Percentiles rank a stretch among this genome's conserved stretches.
These are phyloP conservation scores for Drosophila persimilis DNA, from an alignment of 1,140 invertebrate species.

Conservation along the genomic window DNA sequence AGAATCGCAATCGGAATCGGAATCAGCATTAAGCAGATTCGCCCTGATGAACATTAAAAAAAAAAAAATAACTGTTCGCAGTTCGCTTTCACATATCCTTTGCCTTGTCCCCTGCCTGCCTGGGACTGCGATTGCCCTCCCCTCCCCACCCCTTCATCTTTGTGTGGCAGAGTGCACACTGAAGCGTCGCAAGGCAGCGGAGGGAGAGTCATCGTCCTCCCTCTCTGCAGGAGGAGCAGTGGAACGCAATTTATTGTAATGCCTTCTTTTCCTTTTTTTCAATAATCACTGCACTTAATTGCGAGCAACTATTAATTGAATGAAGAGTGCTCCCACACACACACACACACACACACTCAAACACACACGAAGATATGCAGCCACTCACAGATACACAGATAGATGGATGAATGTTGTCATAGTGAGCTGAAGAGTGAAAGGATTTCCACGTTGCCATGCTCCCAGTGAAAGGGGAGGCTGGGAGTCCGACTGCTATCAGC, in stretches of 20 bases:
- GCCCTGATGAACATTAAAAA: slow-evolving; percentile 49
- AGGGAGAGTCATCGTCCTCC: not conserved
- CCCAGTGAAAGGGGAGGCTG: slow-evolving; percentile 14
- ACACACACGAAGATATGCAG: not conserved
- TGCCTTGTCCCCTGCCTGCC: not conserved
- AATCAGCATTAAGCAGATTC: slow-evolving; percentile 47
- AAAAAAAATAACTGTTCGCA: slow-evolving; percentile 10
- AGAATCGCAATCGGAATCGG: slow-evolving; percentile 3
- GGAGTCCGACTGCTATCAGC: not conserved
- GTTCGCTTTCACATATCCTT: slow-evolving; percentile 28
- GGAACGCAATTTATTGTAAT: slow-evolving; percentile 40
- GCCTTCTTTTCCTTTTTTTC: slow-evolving; percentile 44
- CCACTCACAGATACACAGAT: not conserved
- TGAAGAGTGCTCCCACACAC: slow-evolving; percentile 33
- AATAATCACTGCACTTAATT: slow-evolving; percentile 62
- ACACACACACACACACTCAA: not conserved
- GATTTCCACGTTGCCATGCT: slow-evolving; percentile 34
- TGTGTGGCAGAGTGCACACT: slow-evolving; percentile 1
- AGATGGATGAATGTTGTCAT: slow-evolving; percentile 28
- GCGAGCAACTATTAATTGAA: slow-evolving; percentile 54
- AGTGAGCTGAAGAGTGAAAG: not conserved
- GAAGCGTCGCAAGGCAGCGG: slow-evolving; percentile 1
- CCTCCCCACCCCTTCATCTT: not conserved
- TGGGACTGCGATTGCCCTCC: not conserved
- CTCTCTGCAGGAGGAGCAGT: not conserved